Base-by-base conservation (phyloP, 2,113 vertebrate species). In the Eira barbara region DNA sequence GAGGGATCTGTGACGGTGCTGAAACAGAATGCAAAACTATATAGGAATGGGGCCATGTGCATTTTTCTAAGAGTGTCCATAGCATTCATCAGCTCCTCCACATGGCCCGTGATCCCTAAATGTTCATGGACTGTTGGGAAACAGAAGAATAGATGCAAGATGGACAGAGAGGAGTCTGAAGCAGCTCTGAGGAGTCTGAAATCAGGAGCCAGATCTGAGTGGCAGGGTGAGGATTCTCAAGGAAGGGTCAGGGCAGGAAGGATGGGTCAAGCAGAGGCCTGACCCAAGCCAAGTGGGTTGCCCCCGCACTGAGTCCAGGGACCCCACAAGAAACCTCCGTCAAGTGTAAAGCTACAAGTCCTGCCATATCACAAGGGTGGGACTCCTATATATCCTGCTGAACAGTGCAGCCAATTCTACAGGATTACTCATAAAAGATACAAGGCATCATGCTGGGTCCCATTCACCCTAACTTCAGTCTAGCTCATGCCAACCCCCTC, bases 101-200 rank as follows among this genome's bases (percentile, higher is more conserved):
- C 94, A 74, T 39, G 47, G 18, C n/a, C 73, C 36, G 6, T 83
- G 14, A 95, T 83, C 55, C 67, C 78, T 55, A 63, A 76, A 47
- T 15, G 12, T 42, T 81, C 27, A 9, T 8, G 31, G 92, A 74
- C 18, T 36, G 55, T 14, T 39, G 47, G 55, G 81, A 95, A 95
- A 94, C 67, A 71, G 39, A 82, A 17, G 9, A 76, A 74, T 8
- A 73, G 36, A 84, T 63, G 29, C 55, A 67, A 83, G 27, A 79
- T n/a, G 95, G n/a, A 73, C 20, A 89, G 34, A 82, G 29, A 69
- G 23, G 13, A 83, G 13, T 79, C 36, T 4, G 34, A 52, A 55
- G 71, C 78, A 61, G 52, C 45, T 61, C 88, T 94, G 27, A 88
- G 34, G n/a, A 91, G 55, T 59, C 45, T 96, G 78, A 95, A 86